These are phyloP conservation scores for Oscarella lobularis DNA, from an alignment of 37 sponge, comb jelly and placozoan genomes.

Conservation along the genomic window DNA sequence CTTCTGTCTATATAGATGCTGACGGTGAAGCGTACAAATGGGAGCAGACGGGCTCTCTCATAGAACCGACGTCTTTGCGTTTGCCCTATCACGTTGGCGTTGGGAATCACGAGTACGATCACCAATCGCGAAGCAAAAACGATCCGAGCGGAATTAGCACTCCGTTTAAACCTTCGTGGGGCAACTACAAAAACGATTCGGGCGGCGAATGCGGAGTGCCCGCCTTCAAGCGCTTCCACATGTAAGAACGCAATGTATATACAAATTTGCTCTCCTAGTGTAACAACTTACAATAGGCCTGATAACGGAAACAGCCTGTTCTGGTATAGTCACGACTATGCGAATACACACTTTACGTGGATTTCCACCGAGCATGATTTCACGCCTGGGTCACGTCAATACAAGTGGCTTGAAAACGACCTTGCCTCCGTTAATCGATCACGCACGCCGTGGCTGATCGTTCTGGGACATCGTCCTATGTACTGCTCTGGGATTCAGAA, in stretches of 20 bases:
- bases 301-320: no score
- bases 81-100: slow-evolving; percentile 53
- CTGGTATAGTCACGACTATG: slow-evolving; percentile 62
- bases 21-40: slow-evolving; percentile 36
- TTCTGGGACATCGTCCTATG: slow-evolving; percentile 47
- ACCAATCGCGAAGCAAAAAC: slow-evolving; percentile 28
- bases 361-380: slow-evolving; percentile 72
- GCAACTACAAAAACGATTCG: slow-evolving; percentile 22
- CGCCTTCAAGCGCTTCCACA: slow-evolving; percentile 39
- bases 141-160: background rate
- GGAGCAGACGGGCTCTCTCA: slow-evolving; percentile 55
- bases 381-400: slow-evolving; percentile 18
- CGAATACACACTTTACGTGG: slow-evolving; percentile 41
- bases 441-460: slow-evolving; percentile 62
- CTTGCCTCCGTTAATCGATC: slow-evolving; percentile 36
- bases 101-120: slow-evolving; percentile 69
- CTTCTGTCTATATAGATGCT: no score
- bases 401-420: slow-evolving; percentile 30
- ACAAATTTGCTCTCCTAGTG: no score
- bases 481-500: background rate
- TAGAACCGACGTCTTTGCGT: slow-evolving; percentile 13
- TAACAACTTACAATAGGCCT: no score
- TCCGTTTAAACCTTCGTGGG: background rate
- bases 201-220: slow-evolving; percentile 68
- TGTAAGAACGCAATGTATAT: no score